Evolutionary conservation across 2,888 invertebrate species (phyloP), one percentile per base, ranked within the genome.

Genomic region (Brachynemurus nebulosus): DNA sequence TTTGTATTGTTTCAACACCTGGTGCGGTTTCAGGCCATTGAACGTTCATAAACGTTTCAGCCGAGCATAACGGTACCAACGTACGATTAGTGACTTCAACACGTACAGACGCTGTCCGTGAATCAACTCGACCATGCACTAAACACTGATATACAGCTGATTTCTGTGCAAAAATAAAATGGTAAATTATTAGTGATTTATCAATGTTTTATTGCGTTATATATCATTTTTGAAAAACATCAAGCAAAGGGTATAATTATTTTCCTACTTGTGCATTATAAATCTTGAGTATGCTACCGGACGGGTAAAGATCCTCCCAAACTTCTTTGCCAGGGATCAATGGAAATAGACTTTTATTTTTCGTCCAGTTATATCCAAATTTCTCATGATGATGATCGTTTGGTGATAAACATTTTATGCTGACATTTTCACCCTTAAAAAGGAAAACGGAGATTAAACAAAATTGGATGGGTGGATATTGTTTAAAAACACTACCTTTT

Each of bases 241-340:
- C 4, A 36, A 36, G 11, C 17, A 16, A 36, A 16, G 17, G 11
- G 36, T 36, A 36, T 36, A 36, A 36, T n/a, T 20, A 37, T 18
- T n/a, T 34, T 53, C 60, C 57, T 62, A 83, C 85, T 70, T 84
- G 82, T 37, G 82, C 76, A 53, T 80, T 81, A 53, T 76, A 78
- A 20, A 89, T 76, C 58, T 83, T 82, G 4, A 89, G 66, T 44
- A 89, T 81, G 55, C 84, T 86, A 7, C 89, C 89, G 46, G 82
- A 79, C 1, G 88, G 88, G 60, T 79, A 84, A 19, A 89, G 68
- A 56, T 88, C 86, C 58, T 89, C 88, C 78, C 86, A 86, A 53
- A 83, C 81, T 55, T 83, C 84, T n/a, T 72, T 71, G 5, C 79
- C 80, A 0, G 82, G 81, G 42, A 74, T 74, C 47, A 85, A 71